phyloP scores from a whole-genome alignment of 2,888 invertebrate species.

The Phortica magna region DNA sequence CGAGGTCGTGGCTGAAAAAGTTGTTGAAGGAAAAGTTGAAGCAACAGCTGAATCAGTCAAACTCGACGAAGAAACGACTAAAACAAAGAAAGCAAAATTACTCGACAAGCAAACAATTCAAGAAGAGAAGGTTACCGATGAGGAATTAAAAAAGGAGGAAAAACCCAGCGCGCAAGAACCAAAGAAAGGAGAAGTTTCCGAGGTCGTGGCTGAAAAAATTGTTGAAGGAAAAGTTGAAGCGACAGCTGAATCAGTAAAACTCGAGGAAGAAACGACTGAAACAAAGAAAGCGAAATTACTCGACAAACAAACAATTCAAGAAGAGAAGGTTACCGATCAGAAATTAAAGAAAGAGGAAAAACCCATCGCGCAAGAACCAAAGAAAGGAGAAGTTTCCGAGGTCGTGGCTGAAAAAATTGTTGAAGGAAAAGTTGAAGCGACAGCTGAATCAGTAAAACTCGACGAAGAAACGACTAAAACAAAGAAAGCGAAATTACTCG shows the following conservation, averaged over 20 bases:
- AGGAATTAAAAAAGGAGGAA: slow-evolving; percentile 38
- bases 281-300: not conserved
- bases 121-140: slow-evolving; percentile 42
- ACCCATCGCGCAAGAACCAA: slow-evolving; percentile 23
- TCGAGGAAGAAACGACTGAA: slow-evolving; percentile 15
- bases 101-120: slow-evolving; percentile 50
- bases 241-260: not conserved
- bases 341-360: slow-evolving; percentile 16
- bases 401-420: slow-evolving; percentile 30
- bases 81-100: slow-evolving; percentile 24
- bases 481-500: slow-evolving; percentile 39
- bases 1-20: slow-evolving; percentile 26
- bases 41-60: slow-evolving; percentile 19
- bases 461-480: slow-evolving; percentile 33
- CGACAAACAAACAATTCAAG: slow-evolving; percentile 22
- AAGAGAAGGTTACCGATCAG: slow-evolving; percentile 22
- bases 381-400: slow-evolving; percentile 20
- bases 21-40: slow-evolving; percentile 38
- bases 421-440: slow-evolving; percentile 38
- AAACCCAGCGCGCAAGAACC: not conserved
- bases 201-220: slow-evolving; percentile 27
- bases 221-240: slow-evolving; percentile 25
- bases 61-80: slow-evolving; percentile 6
- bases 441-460: slow-evolving; percentile 20
- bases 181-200: slow-evolving; percentile 12